Conservation (phyloP, 2,888 invertebrate genomes). For the Phorcus lineatus region DNA sequence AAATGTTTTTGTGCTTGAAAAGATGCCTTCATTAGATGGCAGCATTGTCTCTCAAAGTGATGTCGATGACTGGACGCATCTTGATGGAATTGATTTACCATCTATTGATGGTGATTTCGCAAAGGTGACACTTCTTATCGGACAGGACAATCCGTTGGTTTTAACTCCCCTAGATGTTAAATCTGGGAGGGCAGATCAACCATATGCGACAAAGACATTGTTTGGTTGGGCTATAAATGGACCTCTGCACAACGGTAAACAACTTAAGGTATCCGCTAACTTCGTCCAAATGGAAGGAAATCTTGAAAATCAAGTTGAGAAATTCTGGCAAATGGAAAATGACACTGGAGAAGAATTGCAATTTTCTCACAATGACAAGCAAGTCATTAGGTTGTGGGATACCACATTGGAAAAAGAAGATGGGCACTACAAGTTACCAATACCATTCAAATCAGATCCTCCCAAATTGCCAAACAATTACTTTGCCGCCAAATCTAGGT, state of each 20-base stretch:
- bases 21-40: not conserved
- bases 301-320: constrained; percentile 88
- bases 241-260: not conserved
- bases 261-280: not conserved
- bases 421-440: constrained; percentile 31
- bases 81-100: not conserved
- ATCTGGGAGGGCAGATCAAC: constrained; percentile 6
- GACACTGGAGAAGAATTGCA: no score
- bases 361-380: constrained; percentile 83
- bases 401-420: not conserved
- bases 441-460: no score
- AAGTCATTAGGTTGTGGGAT: constrained; percentile 13
- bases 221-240: constrained; percentile 38
- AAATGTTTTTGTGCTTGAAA: not conserved
- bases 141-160: not conserved
- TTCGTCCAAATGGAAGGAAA: no score
- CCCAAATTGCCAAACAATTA: constrained; percentile 10
- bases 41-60: not conserved
- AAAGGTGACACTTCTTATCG: not conserved
- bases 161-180: not conserved
- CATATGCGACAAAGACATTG: constrained; percentile 27
- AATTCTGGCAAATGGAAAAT: constrained; percentile 68
- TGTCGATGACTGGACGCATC: not conserved
- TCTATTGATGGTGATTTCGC: not conserved
- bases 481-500: not conserved